Base-by-base conservation (phyloP, 2,113 vertebrate species). In the Vidua macroura region DNA sequence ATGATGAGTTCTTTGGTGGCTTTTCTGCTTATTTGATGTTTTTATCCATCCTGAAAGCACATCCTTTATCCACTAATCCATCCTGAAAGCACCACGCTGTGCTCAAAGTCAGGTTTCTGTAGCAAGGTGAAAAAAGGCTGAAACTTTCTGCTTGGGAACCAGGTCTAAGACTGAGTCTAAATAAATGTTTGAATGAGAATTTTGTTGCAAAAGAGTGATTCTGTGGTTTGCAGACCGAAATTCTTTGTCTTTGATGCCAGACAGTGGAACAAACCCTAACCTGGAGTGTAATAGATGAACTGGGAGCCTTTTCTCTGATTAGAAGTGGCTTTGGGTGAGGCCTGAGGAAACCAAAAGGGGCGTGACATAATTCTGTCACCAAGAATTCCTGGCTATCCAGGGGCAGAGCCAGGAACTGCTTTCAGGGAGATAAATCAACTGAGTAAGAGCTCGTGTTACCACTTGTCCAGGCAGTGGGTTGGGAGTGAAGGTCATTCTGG, bases 371-470 rank as follows among this genome's bases (percentile, higher is more conserved):
- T 74, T 93, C 86, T 78, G 56, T 92, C 90, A 81, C 90, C 88
- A 81, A 59, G 85, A 93, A 83, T 64, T 59, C 90, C 90, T 87
- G 82, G 68, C 90, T 90, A 49, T 74, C 70, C 84, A 74, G 63
- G 0, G 58, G 76, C 82, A 84, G 73, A 60, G 64, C 82, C n/a
- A 88, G 73, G 86, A 92, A 13, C 62, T 0, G 1, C 73, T 75
- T 25, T 74, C 73, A 90, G 73, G 25, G 23, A 72, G 51, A 92
- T 84, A 93, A 95, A 92, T 92, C 90, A 88, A 1, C 31, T 5
- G 55, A 11, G 30, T 3, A 9, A 33, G 72, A 73, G 83, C 80
- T 96, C 10, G 0, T 72, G 90, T 95, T 94, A 62, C 88, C 2
- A 3, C 88, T 83, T 46, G 62, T 76, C 2, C 14, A 52, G 76